Percentiles rank a stretch among this genome's conserved stretches.
phyloP scores from a whole-genome alignment of 2,888 invertebrate genomes.

The Meliscaeva auricollis region DNA sequence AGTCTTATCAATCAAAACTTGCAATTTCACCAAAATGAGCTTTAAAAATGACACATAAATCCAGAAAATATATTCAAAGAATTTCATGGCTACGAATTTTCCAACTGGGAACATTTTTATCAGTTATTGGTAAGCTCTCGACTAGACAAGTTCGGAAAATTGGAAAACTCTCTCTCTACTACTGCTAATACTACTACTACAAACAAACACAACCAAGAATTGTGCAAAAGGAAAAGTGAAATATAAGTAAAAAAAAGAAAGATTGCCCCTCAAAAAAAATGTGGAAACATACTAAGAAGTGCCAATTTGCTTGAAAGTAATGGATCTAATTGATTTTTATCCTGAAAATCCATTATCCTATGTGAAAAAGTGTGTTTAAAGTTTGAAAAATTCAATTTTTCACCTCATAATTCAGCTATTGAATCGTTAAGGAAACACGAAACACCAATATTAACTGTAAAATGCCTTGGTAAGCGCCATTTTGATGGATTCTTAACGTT shows the following conservation, averaged over 20 bases:
- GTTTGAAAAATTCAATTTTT: conserved; percentile 42
- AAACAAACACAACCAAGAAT: neutral
- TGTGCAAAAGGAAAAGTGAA: conserved; percentile 40
- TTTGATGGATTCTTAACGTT: conserved; percentile 68
- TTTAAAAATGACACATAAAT: conserved; percentile 19
- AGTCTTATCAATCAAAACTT: conserved; percentile 55
- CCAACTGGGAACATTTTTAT: conserved; percentile 67
- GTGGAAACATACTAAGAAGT: conserved; percentile 29
- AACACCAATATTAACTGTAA: conserved; percentile 50
- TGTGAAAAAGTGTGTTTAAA: conserved; percentile 35
- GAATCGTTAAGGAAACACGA: conserved; percentile 18
- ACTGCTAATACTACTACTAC: neutral
- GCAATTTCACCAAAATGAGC: conserved; percentile 46
- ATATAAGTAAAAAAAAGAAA: neutral
- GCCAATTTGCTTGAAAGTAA: conserved; percentile 29
- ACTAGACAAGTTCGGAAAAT: conserved; percentile 63
- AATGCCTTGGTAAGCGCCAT: conserved; percentile 78
- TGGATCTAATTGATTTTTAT: conserved; percentile 35
- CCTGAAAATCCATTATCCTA: conserved; percentile 25
- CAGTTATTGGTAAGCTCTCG: conserved; percentile 71
- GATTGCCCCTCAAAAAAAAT: conserved; percentile 26
- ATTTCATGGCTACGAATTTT: conserved; percentile 42
- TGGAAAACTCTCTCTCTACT: conserved; percentile 17
- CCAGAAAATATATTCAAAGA: conserved; percentile 29
- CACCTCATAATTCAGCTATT: neutral